Evolutionary conservation across 2,888 invertebrate species (phyloP).

Genomic region (Tridacna crocea): DNA sequence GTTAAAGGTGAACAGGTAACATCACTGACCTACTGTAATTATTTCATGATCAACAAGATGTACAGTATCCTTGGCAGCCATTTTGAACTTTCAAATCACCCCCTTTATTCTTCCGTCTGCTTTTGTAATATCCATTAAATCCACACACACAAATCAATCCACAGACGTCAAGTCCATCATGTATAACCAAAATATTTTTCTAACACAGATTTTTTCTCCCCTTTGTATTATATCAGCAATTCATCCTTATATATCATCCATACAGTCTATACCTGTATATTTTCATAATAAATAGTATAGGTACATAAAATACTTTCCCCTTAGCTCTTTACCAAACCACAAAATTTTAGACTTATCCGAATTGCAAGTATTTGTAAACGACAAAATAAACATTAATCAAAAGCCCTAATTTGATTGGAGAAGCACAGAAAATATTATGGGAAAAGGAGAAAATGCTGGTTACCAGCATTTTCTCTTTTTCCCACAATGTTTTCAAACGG

Average conservation of each 20-base stretch:
- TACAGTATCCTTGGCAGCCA: constrained; percentile 3
- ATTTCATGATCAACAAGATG: constrained; percentile 6
- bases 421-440: background rate
- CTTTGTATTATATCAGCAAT: background rate
- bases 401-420: no score
- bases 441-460: background rate
- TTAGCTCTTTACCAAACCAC: no score
- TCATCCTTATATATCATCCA: background rate
- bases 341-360: no score
- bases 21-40: background rate
- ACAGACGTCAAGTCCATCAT: no score
- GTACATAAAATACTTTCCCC: no score
- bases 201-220: background rate
- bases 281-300: background rate
- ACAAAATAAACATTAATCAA: no score
- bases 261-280: background rate
- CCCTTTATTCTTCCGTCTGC: background rate
- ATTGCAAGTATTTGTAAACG: no score
- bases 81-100: constrained; percentile 1
- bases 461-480: background rate
- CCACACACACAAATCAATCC: no score
- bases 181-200: no score
- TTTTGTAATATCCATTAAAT: no score
- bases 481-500: background rate
- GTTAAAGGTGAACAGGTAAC: background rate